phyloP scores from a whole-genome alignment of 2,113 vertebrate genomes.

The Chaetura pelagica region DNA sequence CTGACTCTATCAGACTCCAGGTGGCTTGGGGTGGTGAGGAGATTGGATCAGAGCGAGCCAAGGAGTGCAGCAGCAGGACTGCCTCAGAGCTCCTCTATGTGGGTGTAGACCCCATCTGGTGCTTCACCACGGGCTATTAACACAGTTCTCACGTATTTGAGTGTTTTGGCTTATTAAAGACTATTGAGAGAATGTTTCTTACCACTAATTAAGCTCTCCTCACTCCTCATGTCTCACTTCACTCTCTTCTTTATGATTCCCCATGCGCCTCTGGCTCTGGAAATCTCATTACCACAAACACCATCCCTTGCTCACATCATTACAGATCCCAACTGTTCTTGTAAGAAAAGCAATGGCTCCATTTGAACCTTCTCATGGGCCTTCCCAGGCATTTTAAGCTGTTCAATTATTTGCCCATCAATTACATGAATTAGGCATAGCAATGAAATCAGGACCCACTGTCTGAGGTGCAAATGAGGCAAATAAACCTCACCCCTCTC shows the following conservation, averaged over 20 bases:
- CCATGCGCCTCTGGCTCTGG: not conserved
- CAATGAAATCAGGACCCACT: conserved; percentile 11
- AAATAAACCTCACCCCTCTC: not conserved
- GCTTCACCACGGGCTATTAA: not conserved
- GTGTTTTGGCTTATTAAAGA: not conserved
- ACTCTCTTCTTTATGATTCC: conserved; percentile 6
- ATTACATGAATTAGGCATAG: not conserved
- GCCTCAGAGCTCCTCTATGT: not conserved
- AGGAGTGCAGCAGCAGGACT: not conserved
- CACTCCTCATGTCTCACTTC: conserved; percentile 1
- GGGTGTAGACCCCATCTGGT: not conserved
- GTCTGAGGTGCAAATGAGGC: conserved; percentile 60
- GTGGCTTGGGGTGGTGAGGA: fast-evolving
- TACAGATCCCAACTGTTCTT: conserved; percentile 2
- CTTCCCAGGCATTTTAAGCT: conserved; percentile 24
- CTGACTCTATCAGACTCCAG: not conserved
- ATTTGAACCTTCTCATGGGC: conserved; percentile 28
- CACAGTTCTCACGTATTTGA: not conserved
- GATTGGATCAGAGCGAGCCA: not conserved
- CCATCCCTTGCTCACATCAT: conserved; percentile 30
- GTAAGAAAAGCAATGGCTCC: not conserved
- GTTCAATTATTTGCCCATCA: conserved; percentile 36
- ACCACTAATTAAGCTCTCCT: conserved; percentile 47
- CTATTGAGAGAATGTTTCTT: not conserved
- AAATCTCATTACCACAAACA: conserved; percentile 56